Evolutionary conservation across 2,113 vertebrate species (phyloP), one percentile per base, ranked within the genome.

Genomic region (Pao palembangensis): DNA sequence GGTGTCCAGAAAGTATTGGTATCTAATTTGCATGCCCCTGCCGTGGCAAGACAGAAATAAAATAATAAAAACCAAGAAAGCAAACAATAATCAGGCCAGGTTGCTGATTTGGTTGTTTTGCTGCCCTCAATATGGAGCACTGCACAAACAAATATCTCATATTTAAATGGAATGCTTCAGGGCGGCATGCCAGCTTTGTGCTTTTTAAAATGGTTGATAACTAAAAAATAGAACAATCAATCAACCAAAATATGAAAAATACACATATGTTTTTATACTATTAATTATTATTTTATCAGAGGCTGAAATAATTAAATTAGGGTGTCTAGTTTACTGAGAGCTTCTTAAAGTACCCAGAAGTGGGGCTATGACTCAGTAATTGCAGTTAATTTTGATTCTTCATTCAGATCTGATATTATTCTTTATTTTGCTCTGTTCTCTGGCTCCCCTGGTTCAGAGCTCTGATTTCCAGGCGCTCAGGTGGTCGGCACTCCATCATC

Each of bases 381-480:
- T 28, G 25, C 25, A 28, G 6, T 2, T 28, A 6, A 28, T 28
- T 17, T 34, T 23, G 57, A 47, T 59, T 46, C 43, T 63, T 15
- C 20, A 14, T 0, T 14, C 16, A 1, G 8, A 7, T 19, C 2
- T 52, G 28, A 23, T 49, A n/a, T 51, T 76, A 54, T 72, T 55
- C 38, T 58, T 20, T 21, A 57, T 51, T 67, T 51, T 58, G 51
- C 28, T 58, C 31, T 38, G 54, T 51, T 57, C 52, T 59, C 19
- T 65, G 44, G 34, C 69, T 70, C 43, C 20, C 43, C 41, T 49
- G 52, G 55, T 63, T 78, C 58, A 50, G 44, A 64, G 49, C 31
- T 55, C 54, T 60, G 46, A 51, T 53, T 84, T 73, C 51, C 56
- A 79, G 61, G 67, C 61, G 71, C 77, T 75, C 75, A 82, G 68